Percentiles rank a stretch among this genome's conserved stretches.
phyloP scores from a whole-genome alignment of 2,797 vertebrate species.

The Iguana delicatissima region DNA sequence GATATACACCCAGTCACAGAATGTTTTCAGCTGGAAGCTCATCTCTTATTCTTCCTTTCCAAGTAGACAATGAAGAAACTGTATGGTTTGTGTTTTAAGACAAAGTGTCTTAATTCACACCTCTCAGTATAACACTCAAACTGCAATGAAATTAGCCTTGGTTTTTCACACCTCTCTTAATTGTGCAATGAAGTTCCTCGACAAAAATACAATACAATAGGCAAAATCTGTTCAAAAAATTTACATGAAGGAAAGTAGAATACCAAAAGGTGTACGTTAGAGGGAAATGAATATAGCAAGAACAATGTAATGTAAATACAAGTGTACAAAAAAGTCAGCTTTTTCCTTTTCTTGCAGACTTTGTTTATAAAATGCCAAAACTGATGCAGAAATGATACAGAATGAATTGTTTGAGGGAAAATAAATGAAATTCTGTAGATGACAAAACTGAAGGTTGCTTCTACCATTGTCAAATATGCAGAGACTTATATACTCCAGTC shows the following conservation, averaged over 20 bases:
- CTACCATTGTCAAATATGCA: background rate
- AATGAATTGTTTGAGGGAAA: background rate
- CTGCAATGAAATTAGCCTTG: background rate
- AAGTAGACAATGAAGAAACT: background rate
- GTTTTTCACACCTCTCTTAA: background rate
- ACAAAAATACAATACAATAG: background rate
- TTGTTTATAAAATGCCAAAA: background rate
- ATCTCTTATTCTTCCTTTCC: background rate
- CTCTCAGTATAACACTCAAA: background rate
- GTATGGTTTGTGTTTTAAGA: background rate
- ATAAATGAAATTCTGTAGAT: background rate
- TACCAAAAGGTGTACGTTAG: background rate
- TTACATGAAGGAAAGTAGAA: background rate
- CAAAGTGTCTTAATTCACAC: background rate
- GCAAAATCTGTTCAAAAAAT: background rate
- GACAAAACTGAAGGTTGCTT: background rate
- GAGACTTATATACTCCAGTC: background rate
- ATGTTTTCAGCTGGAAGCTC: background rate
- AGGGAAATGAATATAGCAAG: background rate
- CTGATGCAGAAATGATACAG: background rate
- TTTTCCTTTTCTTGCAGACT: background rate
- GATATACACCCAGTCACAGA: background rate
- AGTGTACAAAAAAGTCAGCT: background rate
- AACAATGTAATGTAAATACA: background rate
- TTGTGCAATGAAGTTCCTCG: background rate